phyloP scores from a whole-genome alignment of 2,113 vertebrate species.

The Scomber japonicus region DNA sequence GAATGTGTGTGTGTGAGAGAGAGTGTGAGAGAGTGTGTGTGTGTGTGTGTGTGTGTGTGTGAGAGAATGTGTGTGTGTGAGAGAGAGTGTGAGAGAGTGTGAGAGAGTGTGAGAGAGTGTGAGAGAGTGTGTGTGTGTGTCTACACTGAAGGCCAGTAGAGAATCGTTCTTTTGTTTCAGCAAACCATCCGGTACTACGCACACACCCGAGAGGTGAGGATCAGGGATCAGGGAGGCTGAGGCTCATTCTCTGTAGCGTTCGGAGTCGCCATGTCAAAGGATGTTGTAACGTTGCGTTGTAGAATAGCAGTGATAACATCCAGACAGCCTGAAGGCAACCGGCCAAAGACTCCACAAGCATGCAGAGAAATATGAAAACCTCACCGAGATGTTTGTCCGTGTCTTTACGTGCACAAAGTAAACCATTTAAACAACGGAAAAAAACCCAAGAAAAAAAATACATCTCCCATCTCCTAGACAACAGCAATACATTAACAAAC shows the following conservation, averaged over 20 bases:
- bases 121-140: not conserved
- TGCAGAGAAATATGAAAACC: conserved; percentile 1
- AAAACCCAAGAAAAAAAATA: not conserved
- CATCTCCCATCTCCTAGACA: not conserved
- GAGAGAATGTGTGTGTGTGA: too few species aligned
- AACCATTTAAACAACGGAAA: too few species aligned
- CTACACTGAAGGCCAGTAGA: conserved; percentile 55
- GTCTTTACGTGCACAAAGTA: not conserved
- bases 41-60: too few species aligned
- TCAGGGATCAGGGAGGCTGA: not conserved
- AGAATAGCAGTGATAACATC: conserved; percentile 25
- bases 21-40: too few species aligned
- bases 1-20: not conserved
- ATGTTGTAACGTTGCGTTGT: conserved; percentile 33
- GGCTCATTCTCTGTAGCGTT: conserved; percentile 15
- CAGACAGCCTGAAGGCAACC: not conserved
- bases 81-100: too few species aligned
- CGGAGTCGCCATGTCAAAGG: conserved; percentile 2
- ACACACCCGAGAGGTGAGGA: not conserved
- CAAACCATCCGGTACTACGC: not conserved
- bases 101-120: too few species aligned
- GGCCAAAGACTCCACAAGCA: not conserved
- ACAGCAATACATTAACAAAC: conserved; percentile 29
- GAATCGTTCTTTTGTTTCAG: conserved; percentile 5
- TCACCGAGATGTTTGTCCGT: not conserved